Evolutionary conservation across 1,140 invertebrate species (phyloP), one percentile per base, ranked within the genome.

Genomic region (Cecropterus lyciades): DNA sequence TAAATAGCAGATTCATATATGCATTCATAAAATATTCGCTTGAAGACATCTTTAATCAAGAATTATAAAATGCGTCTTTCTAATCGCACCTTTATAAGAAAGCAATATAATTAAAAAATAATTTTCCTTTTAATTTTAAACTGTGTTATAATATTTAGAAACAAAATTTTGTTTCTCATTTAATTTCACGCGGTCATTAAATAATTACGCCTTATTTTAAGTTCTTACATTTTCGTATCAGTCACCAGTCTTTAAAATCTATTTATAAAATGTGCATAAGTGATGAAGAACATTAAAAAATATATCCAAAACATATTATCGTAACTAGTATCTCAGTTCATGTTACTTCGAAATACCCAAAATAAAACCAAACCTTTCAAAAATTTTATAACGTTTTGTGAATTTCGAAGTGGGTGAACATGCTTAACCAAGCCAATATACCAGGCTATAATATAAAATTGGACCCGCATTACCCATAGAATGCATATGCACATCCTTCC

Each of bases 401-500:
- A 17, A 48, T 60, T 60, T 48, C 56, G 43, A 48, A 37, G 27
- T 24, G 24, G 14, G 33, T 48, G 45, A 15, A 46, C 13, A 13
- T 33, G 56, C 56, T 59, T 59, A 17, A 59, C 14, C 15, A 16
- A 59, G 43, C 56, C 45, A 16, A 48, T 60, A 60, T 60, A 60
- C 45, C 33, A 33, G 56, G 56, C 56, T 48, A 27, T 6, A 62
- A 40, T 17, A 37, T 46, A 27, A 49, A 40, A 55, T 20, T 80
- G 72, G 67, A 62, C 65, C 67, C 67, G 70, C 63, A 51, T 66
- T 40, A 71, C 46, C 51, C 60, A 64, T 73, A 69, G 76, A 79
- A 79, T 82, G 77, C 69, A 75, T 75, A 75, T 73, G 79, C 81
- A 84, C 83, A 46, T 37, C 30, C 73, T 67, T 24, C 77, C 75